Conservation (phyloP, 2,888 invertebrate species). For the Caenorhabditis imperialis region DNA sequence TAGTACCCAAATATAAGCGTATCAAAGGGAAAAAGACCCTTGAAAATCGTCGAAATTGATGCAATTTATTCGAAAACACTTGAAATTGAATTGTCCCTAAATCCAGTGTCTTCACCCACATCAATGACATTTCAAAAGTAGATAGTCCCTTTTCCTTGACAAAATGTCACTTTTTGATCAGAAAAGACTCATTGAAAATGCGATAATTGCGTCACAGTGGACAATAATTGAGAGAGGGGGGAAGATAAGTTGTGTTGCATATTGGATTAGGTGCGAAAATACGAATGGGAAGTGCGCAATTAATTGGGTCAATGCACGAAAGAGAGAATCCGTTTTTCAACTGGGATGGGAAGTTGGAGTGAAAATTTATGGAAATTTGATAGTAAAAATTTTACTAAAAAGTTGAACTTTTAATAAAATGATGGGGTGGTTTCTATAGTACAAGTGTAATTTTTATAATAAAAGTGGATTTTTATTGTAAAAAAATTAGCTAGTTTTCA, state of each 20-base stretch:
- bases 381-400: too few species aligned
- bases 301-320: constrained; percentile 48
- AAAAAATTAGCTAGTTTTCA: too few species aligned
- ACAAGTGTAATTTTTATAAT: too few species aligned
- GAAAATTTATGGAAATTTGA: too few species aligned
- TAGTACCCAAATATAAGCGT: too few species aligned
- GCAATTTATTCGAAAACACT: constrained; percentile 53
- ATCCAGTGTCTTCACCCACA: background rate
- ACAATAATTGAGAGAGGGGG: constrained; percentile 6
- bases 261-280: constrained; percentile 36
- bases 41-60: constrained; percentile 28
- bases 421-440: too few species aligned
- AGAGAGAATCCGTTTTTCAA: constrained; percentile 29
- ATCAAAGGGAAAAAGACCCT: too few species aligned
- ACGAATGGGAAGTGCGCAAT: constrained; percentile 26
- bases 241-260: constrained; percentile 34
- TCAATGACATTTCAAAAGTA: background rate
- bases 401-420: too few species aligned
- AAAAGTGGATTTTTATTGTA: background rate
- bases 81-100: constrained; percentile 39
- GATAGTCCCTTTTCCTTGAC: constrained; percentile 3
- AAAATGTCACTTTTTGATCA: background rate
- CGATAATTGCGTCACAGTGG: constrained; percentile 41
- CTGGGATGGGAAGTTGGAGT: constrained; percentile 4
- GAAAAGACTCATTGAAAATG: constrained; percentile 37